Evolutionary conservation across 1,140 invertebrate genomes (phyloP).

Genomic region (Drosophila kikkawai): DNA sequence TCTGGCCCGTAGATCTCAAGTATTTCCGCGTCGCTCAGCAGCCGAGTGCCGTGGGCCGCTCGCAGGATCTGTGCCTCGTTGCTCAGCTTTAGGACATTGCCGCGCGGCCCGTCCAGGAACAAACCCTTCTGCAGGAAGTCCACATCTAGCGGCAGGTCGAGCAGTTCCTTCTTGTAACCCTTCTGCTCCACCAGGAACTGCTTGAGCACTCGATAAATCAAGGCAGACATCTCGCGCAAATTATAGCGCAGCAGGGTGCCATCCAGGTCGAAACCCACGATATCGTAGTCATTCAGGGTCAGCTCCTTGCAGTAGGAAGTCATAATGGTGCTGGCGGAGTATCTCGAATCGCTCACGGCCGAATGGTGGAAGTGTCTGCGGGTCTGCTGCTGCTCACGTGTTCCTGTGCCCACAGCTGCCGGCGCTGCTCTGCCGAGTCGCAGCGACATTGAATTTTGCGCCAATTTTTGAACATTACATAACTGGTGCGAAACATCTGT

Average conservation of each 20-base stretch:
- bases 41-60: conserved; percentile 89
- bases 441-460: conserved; percentile 44
- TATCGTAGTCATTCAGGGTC: conserved; percentile 89
- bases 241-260: conserved; percentile 91
- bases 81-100: conserved; percentile 90
- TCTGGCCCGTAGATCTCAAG: conserved; percentile 87
- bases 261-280: conserved; percentile 93
- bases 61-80: conserved; percentile 88
- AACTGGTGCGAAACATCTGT: conserved; percentile 64
- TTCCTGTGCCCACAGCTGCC: conserved; percentile 7
- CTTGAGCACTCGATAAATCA: conserved; percentile 88
- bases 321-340: conserved; percentile 81
- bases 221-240: conserved; percentile 86
- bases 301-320: conserved; percentile 80
- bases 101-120: conserved; percentile 90
- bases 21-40: conserved; percentile 88
- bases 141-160: conserved; percentile 85
- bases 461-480: conserved; percentile 55
- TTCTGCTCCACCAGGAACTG: conserved; percentile 88
- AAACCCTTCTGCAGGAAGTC: conserved; percentile 91
- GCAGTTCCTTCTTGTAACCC: conserved; percentile 87
- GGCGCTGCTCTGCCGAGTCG: background rate
- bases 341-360: conserved; percentile 55
- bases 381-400: conserved; percentile 7
- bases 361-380: conserved; percentile 11